Percentiles rank a stretch among this genome's conserved stretches.
Conservation (phyloP, 2,797 vertebrate species). For the Coranthus polyacanthus region DNA sequence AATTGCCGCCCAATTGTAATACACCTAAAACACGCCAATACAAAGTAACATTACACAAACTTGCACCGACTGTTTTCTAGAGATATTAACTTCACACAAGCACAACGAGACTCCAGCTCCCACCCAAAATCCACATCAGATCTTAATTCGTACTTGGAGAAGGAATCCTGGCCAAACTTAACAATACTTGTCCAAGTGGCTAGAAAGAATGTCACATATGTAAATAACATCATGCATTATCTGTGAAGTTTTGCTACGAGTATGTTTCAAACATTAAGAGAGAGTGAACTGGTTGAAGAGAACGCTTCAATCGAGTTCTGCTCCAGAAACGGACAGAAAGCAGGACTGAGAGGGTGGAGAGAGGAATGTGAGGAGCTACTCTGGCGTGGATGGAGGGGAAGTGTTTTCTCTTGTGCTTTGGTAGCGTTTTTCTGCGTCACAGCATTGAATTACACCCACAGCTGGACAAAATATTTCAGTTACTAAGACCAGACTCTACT, state of each 20-base stretch:
- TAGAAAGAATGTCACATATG: conserved; percentile 36
- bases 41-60: neutral
- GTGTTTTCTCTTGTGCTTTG: conserved; percentile 38
- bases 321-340: conserved; percentile 41
- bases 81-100: conserved; percentile 2
- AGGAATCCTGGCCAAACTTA: conserved; percentile 51
- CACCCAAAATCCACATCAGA: conserved; percentile 49
- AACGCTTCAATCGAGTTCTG: conserved; percentile 7
- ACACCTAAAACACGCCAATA: neutral
- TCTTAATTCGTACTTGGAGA: conserved; percentile 48
- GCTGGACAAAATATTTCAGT: conserved; percentile 70
- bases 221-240: conserved; percentile 59
- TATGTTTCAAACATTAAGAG: conserved; percentile 25
- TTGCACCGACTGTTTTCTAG: neutral
- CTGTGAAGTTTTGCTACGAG: conserved; percentile 18
- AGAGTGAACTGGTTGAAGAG: conserved; percentile 1
- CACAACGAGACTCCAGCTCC: conserved; percentile 47
- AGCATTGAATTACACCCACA: conserved; percentile 72
- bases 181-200: conserved; percentile 51
- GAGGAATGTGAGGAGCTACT: conserved; percentile 60
- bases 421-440: conserved; percentile 45
- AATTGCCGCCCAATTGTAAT: neutral
- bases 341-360: conserved; percentile 43
- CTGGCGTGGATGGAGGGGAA: conserved; percentile 37
- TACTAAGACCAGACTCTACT: conserved; percentile 10